A percentile compares a stretch with the other conserved stretches of the same genome.
Conservation (phyloP, 2,113 vertebrate species). For the Siniperca knerii region DNA sequence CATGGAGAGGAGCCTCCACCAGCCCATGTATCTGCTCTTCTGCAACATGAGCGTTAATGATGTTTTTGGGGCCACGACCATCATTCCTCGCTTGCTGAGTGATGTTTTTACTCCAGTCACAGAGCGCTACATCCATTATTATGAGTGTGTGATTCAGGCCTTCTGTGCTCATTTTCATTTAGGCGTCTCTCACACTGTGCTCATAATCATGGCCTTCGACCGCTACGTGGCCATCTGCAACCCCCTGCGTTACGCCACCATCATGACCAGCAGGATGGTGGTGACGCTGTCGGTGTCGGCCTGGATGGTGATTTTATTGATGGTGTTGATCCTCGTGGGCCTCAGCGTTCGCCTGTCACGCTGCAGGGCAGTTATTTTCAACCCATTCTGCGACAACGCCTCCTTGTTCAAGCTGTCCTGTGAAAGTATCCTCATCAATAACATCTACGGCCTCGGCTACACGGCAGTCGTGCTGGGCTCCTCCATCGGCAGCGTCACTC, state of each 20-base stretch:
- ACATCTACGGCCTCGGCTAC: conserved; percentile 63
- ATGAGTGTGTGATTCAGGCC: conserved; percentile 72
- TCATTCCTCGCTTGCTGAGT: conserved; percentile 68
- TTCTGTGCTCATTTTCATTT: conserved; percentile 66
- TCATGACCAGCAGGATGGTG: conserved; percentile 74
- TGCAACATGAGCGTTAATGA: conserved; percentile 79
- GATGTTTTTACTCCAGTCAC: conserved; percentile 1
- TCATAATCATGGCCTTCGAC: conserved; percentile 82
- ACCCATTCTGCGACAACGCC: conserved; percentile 76
- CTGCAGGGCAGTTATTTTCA: conserved; percentile 58
- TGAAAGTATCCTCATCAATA: conserved; percentile 63
- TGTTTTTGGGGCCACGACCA: conserved; percentile 37
- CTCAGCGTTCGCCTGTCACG: conserved; percentile 62
- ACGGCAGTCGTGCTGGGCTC: conserved; percentile 37
- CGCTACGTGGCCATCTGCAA: conserved; percentile 80
- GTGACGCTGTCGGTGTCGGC: conserved; percentile 54
- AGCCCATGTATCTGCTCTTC: conserved; percentile 83
- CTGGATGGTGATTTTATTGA: conserved; percentile 11
- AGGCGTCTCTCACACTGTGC: conserved; percentile 53
- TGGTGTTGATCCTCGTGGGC: conserved; percentile 48
- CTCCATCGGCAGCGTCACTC: conserved; percentile 49
- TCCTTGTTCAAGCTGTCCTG: conserved; percentile 78
- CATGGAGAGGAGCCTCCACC: conserved; percentile 67
- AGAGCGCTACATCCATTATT: conserved; percentile 48
- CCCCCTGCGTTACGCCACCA: conserved; percentile 64